phyloP scores from a whole-genome alignment of 1,140 invertebrate species.

The Heterodera schachtii region DNA sequence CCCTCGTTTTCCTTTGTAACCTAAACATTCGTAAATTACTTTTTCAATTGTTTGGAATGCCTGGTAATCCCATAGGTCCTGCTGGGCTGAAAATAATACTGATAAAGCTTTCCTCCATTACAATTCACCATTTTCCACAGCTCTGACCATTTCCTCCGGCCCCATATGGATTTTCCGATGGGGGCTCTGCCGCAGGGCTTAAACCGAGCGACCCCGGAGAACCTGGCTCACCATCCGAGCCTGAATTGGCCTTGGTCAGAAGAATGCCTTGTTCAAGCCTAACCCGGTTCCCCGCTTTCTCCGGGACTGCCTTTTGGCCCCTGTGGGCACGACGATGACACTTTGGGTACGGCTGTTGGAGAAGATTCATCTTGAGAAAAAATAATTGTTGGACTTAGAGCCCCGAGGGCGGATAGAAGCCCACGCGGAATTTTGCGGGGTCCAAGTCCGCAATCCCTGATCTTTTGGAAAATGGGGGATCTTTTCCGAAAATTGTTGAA shows the following conservation, averaged over 20 bases:
- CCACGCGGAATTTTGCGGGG: too few species aligned
- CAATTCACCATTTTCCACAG: constrained; percentile 26
- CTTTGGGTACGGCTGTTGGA: not conserved
- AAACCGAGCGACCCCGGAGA: constrained; percentile 22
- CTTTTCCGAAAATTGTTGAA: too few species aligned
- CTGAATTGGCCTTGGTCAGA: not conserved
- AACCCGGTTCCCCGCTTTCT: constrained; percentile 10
- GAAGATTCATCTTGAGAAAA: constrained; percentile 13
- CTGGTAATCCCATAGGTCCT: constrained; percentile 34
- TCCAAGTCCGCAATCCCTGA: too few species aligned
- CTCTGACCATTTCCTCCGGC: not conserved
- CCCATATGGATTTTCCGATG: constrained; percentile 5
- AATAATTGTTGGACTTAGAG: too few species aligned
- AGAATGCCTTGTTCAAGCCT: not conserved
- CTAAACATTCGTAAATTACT: not conserved
- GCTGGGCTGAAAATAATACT: constrained; percentile 34
- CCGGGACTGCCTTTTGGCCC: constrained; percentile 21
- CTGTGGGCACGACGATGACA: constrained; percentile 6
- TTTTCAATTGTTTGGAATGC: not conserved
- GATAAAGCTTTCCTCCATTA: too few species aligned
- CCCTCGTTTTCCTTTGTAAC: constrained; percentile 50
- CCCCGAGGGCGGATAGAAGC: too few species aligned
- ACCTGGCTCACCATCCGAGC: constrained; percentile 26
- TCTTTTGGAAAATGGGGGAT: too few species aligned
- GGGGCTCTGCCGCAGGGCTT: constrained; percentile 6